Evolutionary conservation across 2,797 vertebrate species (phyloP).

Genomic region (Silurus aristotelis): DNA sequence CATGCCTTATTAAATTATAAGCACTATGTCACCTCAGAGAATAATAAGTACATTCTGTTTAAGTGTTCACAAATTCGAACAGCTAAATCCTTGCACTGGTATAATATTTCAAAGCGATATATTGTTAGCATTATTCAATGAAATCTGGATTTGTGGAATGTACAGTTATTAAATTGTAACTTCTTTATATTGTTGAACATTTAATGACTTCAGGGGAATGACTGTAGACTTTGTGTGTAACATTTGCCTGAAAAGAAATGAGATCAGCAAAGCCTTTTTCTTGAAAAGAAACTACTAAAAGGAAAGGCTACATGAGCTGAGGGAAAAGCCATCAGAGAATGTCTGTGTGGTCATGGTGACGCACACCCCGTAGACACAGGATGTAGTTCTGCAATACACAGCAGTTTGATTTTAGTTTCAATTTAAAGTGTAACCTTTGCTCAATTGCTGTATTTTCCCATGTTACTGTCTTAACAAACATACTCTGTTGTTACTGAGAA

Average conservation of each 20-base stretch:
- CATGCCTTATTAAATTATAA: background rate
- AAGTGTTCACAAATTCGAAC: background rate
- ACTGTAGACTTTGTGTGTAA: background rate
- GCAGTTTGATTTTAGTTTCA: background rate
- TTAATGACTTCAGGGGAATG: background rate
- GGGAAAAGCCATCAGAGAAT: background rate
- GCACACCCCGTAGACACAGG: background rate
- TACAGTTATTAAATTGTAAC: background rate
- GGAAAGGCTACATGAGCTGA: background rate
- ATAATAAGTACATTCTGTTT: background rate
- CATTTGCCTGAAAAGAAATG: background rate
- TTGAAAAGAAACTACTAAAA: background rate
- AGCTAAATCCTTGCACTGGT: background rate
- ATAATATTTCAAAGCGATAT: background rate
- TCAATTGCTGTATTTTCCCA: background rate
- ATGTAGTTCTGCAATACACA: background rate
- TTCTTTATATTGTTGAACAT: background rate
- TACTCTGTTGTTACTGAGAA: background rate
- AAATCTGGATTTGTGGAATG: background rate
- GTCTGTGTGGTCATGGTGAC: background rate
- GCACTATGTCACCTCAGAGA: background rate
- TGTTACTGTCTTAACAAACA: background rate
- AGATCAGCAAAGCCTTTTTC: background rate
- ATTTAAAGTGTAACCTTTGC: background rate
- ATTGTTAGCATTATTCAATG: background rate